Conservation (phyloP, 2,113 vertebrate species). For the Gobiocypris rarus region DNA sequence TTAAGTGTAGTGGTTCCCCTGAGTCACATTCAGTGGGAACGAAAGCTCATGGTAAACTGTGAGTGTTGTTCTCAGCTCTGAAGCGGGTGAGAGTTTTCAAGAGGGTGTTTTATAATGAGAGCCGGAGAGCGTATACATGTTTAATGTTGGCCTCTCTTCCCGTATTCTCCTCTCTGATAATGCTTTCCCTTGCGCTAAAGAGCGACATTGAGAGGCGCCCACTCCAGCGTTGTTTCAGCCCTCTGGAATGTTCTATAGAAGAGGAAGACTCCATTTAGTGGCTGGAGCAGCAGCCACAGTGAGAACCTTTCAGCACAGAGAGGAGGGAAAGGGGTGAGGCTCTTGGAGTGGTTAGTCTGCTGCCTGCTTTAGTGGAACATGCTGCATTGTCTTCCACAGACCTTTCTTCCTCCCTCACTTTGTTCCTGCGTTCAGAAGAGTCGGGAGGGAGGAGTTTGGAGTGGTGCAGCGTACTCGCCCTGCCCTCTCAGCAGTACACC, state of each 20-base stretch:
- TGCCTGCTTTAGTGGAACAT: conserved; percentile 11
- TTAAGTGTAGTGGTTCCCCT: conserved; percentile 3
- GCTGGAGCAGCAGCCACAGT: conserved; percentile 9
- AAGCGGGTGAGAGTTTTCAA: conserved; percentile 31
- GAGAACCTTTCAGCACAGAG: conserved; percentile 18
- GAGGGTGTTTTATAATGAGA: conserved; percentile 48
- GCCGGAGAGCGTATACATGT: conserved; percentile 41
- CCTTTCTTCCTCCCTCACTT: conserved; percentile 23
- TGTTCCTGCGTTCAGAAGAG: conserved; percentile 16
- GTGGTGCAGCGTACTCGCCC: neutral
- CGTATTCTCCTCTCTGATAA: conserved; percentile 32
- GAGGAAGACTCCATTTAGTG: conserved; percentile 33
- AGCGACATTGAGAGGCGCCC: conserved; percentile 36
- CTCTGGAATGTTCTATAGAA: conserved; percentile 44
- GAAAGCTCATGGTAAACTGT: conserved; percentile 1
- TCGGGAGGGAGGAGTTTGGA: conserved; percentile 25
- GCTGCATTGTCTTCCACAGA: conserved; percentile 16
- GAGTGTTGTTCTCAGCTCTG: conserved; percentile 20
- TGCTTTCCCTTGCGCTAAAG: conserved; percentile 31
- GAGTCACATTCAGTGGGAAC: neutral
- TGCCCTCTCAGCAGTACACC: conserved; percentile 7
- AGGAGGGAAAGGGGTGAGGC: conserved; percentile 32
- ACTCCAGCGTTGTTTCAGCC: conserved; percentile 35
- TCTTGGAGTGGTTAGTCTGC: conserved; percentile 34
- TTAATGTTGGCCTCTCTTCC: conserved; percentile 43